Percentiles rank a stretch among this genome's conserved stretches.
Evolutionary conservation across 2,797 vertebrate genomes (phyloP).

Genomic region (Emydoidea blandingii): DNA sequence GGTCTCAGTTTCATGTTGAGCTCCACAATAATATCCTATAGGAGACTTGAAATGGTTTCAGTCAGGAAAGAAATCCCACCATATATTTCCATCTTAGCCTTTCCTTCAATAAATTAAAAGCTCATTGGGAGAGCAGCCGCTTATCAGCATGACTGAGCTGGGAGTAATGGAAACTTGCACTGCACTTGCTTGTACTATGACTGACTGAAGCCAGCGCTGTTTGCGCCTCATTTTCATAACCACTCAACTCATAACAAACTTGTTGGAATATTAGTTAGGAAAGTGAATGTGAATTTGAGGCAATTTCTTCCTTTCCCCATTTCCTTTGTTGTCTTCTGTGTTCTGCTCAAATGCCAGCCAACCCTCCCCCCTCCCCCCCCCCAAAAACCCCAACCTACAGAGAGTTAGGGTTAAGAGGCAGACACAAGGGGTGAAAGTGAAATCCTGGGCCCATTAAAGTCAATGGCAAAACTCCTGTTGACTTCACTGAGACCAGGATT

Average conservation of each 20-base stretch:
- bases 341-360: background rate
- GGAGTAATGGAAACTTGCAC: conserved; percentile 1
- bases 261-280: conserved; percentile 24
- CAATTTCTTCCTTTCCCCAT: conserved; percentile 16
- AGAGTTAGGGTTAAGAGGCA: background rate
- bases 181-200: conserved; percentile 40
- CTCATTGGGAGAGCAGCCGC: conserved; percentile 19
- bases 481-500: background rate
- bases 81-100: conserved; percentile 61
- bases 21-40: conserved; percentile 66
- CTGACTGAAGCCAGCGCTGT: conserved; percentile 23
- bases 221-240: conserved; percentile 39
- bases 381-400: background rate
- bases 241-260: conserved; percentile 31
- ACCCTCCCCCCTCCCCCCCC: too few relatives aligned
- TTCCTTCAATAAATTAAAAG: conserved; percentile 67
- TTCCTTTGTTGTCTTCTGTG: conserved; percentile 18
- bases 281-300: conserved; percentile 7
- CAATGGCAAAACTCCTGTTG: background rate
- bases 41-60: conserved; percentile 67
- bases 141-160: conserved; percentile 55
- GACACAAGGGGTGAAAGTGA: background rate
- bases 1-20: conserved; percentile 30
- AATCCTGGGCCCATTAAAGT: background rate
- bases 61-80: conserved; percentile 68